Evolutionary conservation across 2,797 vertebrate species (phyloP), one percentile per base, ranked within the genome.

Genomic region (Sebastes paucispinis): DNA sequence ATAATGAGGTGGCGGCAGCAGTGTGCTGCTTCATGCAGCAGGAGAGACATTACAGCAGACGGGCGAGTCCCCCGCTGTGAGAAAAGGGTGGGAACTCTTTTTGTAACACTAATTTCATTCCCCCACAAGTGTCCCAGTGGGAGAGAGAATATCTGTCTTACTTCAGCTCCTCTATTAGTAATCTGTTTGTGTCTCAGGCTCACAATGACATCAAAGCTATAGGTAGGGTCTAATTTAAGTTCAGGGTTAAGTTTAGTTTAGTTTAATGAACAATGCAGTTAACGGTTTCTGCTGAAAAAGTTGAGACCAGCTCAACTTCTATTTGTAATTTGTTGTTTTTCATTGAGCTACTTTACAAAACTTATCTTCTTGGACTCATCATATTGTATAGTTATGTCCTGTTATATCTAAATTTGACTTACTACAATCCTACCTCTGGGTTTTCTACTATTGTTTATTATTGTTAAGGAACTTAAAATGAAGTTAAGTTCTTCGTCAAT

Each of bases 1-100:
- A 85, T 84, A 81, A 90, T 83, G 80, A 87, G 74, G 57, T n/a
- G 68, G 60, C 9, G 27, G 78, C 54, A 64, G 55, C 66, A 5
- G 73, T 4, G 10, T 54, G 66, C 50, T 16, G 72, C 36, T 62
- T 62, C 10, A 14, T 66, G 72, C 68, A 20, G 75, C 66, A 39
- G 74, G 13, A 69, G 79, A 80, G 71, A 75, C 71, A 67, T 82
- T 47, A 79, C 52, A 7, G 76, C 5, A 47, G 36, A 83, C n/a
- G 13, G 59, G 25, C 3, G 9, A 63, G 67, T 57, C 58, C 70
- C 78, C 81, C 50, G 24, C 75, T 74, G 80, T 6, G 77, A 85
- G 65, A 59, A 80, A 64, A 84, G 62, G 64, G 24, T 67, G 75
- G 47, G 67, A 83, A 66, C 55, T 79, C 69, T 78, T 66, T 68